Conservation (phyloP, 2,113 vertebrate species). For the Pavo muticus region DNA sequence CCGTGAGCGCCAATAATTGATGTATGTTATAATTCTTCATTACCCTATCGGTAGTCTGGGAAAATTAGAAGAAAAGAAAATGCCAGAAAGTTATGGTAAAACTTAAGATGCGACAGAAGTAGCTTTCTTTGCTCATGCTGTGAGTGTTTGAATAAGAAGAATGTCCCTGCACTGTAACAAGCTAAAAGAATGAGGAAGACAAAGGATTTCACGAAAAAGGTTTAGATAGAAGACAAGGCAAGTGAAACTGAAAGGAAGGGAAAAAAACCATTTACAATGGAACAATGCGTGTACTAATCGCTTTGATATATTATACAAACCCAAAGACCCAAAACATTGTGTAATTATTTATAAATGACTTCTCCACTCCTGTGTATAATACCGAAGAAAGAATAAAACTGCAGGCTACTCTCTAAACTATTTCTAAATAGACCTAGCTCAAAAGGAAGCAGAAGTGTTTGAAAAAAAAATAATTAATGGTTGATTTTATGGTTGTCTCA, state of each 20-base stretch:
- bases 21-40: slow-evolving; percentile 84
- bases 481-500: slow-evolving; percentile 97
- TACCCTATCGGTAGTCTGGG: slow-evolving; percentile 81
- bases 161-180: slow-evolving; percentile 95
- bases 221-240: slow-evolving; percentile 95
- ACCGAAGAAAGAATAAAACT: slow-evolving; percentile 93
- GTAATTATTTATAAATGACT: slow-evolving; percentile 99
- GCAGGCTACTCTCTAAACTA: slow-evolving; percentile 96
- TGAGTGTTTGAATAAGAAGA: slow-evolving; percentile 98
- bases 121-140: slow-evolving; percentile 94
- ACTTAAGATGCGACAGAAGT: slow-evolving; percentile 85
- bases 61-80: slow-evolving; percentile 82
- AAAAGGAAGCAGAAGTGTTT: slow-evolving; percentile 89
- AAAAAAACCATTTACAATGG: slow-evolving; percentile 91
- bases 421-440: slow-evolving; percentile 91
- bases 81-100: slow-evolving; percentile 85
- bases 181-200: slow-evolving; percentile 96
- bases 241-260: slow-evolving; percentile 93
- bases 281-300: slow-evolving; percentile 99
- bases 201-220: slow-evolving; percentile 95
- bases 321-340: slow-evolving; percentile 99
- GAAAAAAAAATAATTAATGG: slow-evolving; percentile 98
- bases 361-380: slow-evolving; percentile 91
- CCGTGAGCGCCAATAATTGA: slow-evolving; percentile 80
- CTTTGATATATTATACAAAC: slow-evolving; percentile 99